Percentiles rank a stretch among this genome's conserved stretches.
Evolutionary conservation across 2,888 invertebrate genomes (phyloP).

Genomic region (Dasypolia templi): DNA sequence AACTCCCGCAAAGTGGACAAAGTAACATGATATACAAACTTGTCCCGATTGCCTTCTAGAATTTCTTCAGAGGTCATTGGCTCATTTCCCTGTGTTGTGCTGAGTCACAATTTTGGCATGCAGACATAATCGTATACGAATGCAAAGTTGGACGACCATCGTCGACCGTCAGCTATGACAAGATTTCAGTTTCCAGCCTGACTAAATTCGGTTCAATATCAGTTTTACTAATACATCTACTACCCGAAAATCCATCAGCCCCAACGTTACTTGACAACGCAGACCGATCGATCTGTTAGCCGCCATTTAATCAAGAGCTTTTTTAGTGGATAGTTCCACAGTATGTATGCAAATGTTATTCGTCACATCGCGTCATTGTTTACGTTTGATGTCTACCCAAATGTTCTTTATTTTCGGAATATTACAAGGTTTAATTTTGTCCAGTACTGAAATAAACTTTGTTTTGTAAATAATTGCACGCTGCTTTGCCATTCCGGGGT

Average conservation of each 20-base stretch:
- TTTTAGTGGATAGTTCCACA: conserved; percentile 30
- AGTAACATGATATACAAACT: conserved; percentile 56
- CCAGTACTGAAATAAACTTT: conserved; percentile 59
- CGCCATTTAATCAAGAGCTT: conserved; percentile 31
- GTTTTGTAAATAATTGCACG: conserved; percentile 64
- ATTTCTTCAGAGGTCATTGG: conserved; percentile 53
- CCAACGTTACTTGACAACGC: conserved; percentile 6
- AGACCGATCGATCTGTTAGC: conserved; percentile 22
- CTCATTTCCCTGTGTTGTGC: conserved; percentile 39
- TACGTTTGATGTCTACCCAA: conserved; percentile 59
- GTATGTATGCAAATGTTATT: conserved; percentile 44
- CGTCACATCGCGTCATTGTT: conserved; percentile 60
- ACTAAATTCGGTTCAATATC: not conserved
- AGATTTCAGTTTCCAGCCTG: not conserved
- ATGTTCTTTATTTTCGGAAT: conserved; percentile 58
- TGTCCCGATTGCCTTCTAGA: conserved; percentile 47
- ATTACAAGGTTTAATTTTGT: conserved; percentile 58
- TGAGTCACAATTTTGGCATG: conserved; percentile 52
- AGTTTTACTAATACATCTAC: not conserved
- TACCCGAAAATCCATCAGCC: not conserved
- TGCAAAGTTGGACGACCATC: conserved; percentile 7
- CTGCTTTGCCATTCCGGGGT: conserved; percentile 48
- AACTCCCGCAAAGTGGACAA: conserved; percentile 40
- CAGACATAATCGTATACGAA: conserved; percentile 3
- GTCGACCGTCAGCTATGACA: not conserved